Conservation (phyloP, 2,797 vertebrate genomes). For the Heliangelus exortis region DNA sequence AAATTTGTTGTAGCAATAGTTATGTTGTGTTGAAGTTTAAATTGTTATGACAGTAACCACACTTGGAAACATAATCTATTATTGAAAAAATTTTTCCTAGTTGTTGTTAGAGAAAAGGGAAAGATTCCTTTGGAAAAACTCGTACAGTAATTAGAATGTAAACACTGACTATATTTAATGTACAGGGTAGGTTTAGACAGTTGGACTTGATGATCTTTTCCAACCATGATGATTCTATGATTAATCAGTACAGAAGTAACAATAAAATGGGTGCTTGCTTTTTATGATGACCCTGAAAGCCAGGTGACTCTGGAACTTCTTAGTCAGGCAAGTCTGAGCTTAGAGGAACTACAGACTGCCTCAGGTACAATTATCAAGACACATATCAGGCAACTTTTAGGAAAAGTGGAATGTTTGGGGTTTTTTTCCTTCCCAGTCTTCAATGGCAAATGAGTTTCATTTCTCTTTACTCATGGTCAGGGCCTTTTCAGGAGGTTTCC, state of each 20-base stretch:
- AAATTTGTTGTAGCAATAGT: constrained; percentile 26
- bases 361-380: not conserved
- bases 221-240: not conserved
- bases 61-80: constrained; percentile 19
- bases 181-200: not conserved
- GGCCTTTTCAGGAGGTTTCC: not conserved
- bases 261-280: not conserved
- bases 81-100: not conserved
- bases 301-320: not conserved
- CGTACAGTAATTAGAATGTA: constrained; percentile 17
- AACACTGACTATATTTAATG: not conserved
- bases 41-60: constrained; percentile 36
- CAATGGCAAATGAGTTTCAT: not conserved
- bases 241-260: constrained; percentile 20
- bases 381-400: not conserved
- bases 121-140: constrained; percentile 21
- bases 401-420: not conserved
- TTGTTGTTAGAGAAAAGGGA: not conserved
- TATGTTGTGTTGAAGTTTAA: constrained; percentile 31
- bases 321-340: not conserved
- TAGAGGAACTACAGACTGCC: not conserved
- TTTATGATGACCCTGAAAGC: not conserved
- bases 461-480: not conserved
- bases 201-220: too few species aligned
- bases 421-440: not conserved